Base-by-base conservation (phyloP, 2,113 vertebrate genomes). In the Halcyon malimbica region DNA sequence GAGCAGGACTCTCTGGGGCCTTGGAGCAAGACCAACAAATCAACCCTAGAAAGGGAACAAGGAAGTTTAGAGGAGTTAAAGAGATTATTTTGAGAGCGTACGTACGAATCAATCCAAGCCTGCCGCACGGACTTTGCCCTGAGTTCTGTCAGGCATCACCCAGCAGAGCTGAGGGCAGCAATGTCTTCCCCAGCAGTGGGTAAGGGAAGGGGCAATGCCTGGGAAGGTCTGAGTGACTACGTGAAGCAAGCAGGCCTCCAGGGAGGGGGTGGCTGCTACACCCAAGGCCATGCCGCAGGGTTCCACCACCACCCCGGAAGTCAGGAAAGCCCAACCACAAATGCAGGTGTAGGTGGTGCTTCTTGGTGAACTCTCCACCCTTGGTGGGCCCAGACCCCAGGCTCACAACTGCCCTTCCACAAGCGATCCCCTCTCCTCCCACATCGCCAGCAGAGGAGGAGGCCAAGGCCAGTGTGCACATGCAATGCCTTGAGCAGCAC, bases 401-500 rank as follows among this genome's bases (percentile, higher is more conserved):
- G 10, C 48, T 44, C 78, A 81, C 28, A 76, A 68, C 51, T 77
- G 39, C n/a, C 31, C 16, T 69, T 51, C 39, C 54, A 51, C 29
- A 73, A 57, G 48, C 1, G 9, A 24, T 44, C 6, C 17, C 21
- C 28, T 64, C n/a, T 13, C 39, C 23, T 93, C 25, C 37, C 28
- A 20, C 4, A 2, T 17, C 7, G 0, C 33, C 53, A n/a, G 54
- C 1, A 0, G 14, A 76, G 51, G 39, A 7, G 13, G 26, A 5
- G 16, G 23, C 41, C 19, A 26, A 62, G 48, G 42, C 17, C 21
- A 17, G 3, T 5, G 53, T 59, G 63, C 28, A 67, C 4, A 0
- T 35, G 15, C 44, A 81, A 29, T 8, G 14, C 59, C 73, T 19
- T 11, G 42, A 48, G 20, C 42, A 46, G 31, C 65, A 46, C 15